Evolutionary conservation across 2,888 invertebrate species (phyloP).

Genomic region (Biston stratarius): DNA sequence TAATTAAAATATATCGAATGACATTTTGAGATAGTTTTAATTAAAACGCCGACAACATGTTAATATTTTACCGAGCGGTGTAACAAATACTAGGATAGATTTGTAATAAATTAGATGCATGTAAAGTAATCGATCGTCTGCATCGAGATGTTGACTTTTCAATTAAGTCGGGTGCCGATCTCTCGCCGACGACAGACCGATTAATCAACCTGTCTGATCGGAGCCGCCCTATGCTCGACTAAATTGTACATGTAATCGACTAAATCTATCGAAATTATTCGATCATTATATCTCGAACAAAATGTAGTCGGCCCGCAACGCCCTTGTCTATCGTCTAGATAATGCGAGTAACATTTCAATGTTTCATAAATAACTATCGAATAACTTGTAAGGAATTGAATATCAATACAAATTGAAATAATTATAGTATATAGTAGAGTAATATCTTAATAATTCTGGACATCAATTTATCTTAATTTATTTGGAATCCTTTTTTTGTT

Average conservation of each 20-base stretch:
- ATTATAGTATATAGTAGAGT: too few species aligned
- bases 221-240: slow-evolving; percentile 56
- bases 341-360: slow-evolving; percentile 5
- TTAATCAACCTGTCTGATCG: slow-evolving; percentile 69
- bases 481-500: too few species aligned
- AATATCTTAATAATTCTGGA: too few species aligned
- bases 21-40: slow-evolving; percentile 34
- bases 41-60: slow-evolving; percentile 31
- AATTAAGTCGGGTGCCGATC: slow-evolving; percentile 78
- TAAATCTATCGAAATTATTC: slow-evolving; percentile 48
- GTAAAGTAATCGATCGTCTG: slow-evolving; percentile 72
- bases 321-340: slow-evolving; percentile 8
- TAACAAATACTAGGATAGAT: slow-evolving; percentile 49
- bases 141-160: slow-evolving; percentile 84
- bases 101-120: slow-evolving; percentile 70
- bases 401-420: too few species aligned
- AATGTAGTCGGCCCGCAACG: slow-evolving; percentile 23
- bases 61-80: slow-evolving; percentile 26
- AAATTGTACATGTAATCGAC: slow-evolving; percentile 54
- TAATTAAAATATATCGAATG: slow-evolving; percentile 32
- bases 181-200: slow-evolving; percentile 62
- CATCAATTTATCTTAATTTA: too few species aligned
- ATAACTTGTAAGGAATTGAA: background rate
- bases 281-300: slow-evolving; percentile 44
- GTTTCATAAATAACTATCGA: background rate